A percentile compares a stretch with the other conserved stretches of the same genome.
Conservation (phyloP, 2,888 invertebrate species). For the Encarsia formosa region DNA sequence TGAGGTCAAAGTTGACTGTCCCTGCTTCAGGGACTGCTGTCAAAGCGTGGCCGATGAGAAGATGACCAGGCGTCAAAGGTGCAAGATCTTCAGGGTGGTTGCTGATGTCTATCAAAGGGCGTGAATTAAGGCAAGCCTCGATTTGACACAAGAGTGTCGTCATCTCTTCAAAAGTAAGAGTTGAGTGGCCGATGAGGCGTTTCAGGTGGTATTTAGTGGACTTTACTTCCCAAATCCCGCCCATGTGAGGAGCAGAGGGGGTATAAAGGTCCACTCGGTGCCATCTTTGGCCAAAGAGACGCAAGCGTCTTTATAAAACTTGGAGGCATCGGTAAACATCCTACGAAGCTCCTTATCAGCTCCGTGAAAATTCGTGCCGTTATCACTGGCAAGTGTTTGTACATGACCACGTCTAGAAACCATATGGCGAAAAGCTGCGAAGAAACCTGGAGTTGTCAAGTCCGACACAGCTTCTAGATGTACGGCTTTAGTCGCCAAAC, state of each 20-base stretch:
- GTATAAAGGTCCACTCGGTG: background rate
- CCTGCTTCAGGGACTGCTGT: background rate
- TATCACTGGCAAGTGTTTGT: conserved; percentile 16
- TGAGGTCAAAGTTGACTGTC: background rate
- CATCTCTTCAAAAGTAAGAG: background rate
- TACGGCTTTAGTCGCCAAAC: conserved; percentile 14
- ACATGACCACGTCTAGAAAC: background rate
- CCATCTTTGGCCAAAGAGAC: background rate
- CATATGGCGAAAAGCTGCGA: conserved; percentile 10
- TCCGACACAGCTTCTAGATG: conserved; percentile 21
- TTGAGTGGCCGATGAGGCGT: background rate
- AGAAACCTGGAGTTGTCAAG: conserved; percentile 9
- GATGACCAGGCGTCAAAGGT: background rate
- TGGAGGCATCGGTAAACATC: conserved; percentile 5
- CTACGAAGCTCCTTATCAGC: conserved; percentile 3
- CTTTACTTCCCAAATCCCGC: conserved; percentile 3
- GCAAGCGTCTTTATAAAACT: background rate
- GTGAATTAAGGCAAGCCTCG: background rate
- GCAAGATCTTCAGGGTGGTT: background rate
- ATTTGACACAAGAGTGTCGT: background rate
- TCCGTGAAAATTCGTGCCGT: conserved; percentile 18
- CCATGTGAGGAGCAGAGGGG: background rate
- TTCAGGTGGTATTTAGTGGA: background rate
- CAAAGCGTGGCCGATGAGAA: background rate
- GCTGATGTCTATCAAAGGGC: background rate